phyloP scores from a whole-genome alignment of 2,888 invertebrate species.

The Acanthococcus lagerstroemiae region DNA sequence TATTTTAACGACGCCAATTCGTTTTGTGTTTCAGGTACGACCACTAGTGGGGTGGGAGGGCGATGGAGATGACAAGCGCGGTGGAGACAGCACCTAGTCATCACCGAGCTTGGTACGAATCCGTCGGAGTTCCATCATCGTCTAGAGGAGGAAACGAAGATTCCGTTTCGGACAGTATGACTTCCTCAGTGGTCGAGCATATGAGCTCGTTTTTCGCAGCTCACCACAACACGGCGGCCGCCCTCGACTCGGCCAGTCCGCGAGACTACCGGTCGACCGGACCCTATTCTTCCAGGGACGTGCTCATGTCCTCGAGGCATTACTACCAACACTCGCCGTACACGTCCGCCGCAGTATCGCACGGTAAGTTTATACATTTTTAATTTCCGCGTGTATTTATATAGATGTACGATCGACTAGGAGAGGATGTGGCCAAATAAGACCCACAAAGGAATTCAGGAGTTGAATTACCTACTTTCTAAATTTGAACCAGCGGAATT shows the following conservation, averaged over 20 bases:
- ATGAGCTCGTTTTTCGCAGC: conserved; percentile 27
- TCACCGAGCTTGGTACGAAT: conserved; percentile 31
- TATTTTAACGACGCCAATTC: neutral
- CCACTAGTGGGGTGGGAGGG: conserved; percentile 23
- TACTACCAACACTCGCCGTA: conserved; percentile 31
- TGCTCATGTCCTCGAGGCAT: conserved; percentile 18
- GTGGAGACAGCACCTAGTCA: conserved; percentile 29
- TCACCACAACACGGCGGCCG: conserved; percentile 24
- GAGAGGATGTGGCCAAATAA: no score
- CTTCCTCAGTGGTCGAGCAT: conserved; percentile 27
- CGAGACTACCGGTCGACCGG: conserved; percentile 26
- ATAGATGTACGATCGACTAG: no score
- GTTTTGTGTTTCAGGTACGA: conserved; percentile 8
- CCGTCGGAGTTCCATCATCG: conserved; percentile 11
- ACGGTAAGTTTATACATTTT: conserved; percentile 15
- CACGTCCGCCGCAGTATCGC: conserved; percentile 20
- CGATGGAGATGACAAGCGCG: conserved; percentile 31
- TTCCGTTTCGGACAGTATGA: conserved; percentile 2
- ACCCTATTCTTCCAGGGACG: conserved; percentile 25
- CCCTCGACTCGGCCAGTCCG: neutral
- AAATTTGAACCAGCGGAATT: no score
- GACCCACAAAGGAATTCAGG: no score
- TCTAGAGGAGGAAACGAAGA: conserved; percentile 11
- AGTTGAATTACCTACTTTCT: no score
- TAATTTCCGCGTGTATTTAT: neutral